Evolutionary conservation across 2,113 vertebrate genomes (phyloP).

Genomic region (Halichoeres trimaculatus): DNA sequence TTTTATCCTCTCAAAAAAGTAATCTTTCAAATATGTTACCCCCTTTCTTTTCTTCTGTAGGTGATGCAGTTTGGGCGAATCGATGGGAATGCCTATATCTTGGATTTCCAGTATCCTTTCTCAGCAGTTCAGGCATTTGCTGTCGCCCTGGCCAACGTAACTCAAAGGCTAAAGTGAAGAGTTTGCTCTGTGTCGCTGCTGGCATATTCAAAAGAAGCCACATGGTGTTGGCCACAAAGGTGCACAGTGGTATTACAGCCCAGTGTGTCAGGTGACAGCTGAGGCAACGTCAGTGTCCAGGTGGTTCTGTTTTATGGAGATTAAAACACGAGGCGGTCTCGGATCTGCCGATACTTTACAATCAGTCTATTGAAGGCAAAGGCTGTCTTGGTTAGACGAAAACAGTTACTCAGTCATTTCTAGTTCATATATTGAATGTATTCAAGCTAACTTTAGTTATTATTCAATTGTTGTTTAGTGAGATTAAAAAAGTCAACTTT

Average conservation of each 20-base stretch:
- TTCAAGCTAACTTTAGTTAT: constrained; percentile 23
- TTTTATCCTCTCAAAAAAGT: too few relatives aligned
- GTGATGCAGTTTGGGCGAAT: constrained; percentile 99
- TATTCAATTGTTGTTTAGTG: constrained; percentile 28
- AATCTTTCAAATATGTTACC: constrained; percentile 1
- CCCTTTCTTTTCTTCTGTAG: constrained; percentile 71
- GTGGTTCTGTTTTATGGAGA: constrained; percentile 4
- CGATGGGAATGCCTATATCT: constrained; percentile 97
- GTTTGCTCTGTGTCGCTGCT: constrained; percentile 18
- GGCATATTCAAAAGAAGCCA: constrained; percentile 21
- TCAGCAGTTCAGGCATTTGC: constrained; percentile 99
- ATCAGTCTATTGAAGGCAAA: constrained; percentile 7
- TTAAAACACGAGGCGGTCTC: constrained; percentile 8
- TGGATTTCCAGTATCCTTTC: constrained; percentile 99
- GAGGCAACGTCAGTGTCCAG: background rate
- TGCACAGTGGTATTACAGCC: background rate
- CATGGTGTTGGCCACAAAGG: background rate
- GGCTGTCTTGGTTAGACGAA: constrained; percentile 7
- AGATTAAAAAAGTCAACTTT: constrained; percentile 15
- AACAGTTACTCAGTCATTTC: constrained; percentile 21
- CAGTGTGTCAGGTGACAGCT: background rate
- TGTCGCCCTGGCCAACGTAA: constrained; percentile 98
- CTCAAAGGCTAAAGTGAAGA: constrained; percentile 96
- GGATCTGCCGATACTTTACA: constrained; percentile 24
- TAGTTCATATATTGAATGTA: constrained; percentile 54